These are phyloP conservation scores for Tenthredo livida DNA, from an alignment of 2,888 invertebrate species.

Conservation along the genomic window DNA sequence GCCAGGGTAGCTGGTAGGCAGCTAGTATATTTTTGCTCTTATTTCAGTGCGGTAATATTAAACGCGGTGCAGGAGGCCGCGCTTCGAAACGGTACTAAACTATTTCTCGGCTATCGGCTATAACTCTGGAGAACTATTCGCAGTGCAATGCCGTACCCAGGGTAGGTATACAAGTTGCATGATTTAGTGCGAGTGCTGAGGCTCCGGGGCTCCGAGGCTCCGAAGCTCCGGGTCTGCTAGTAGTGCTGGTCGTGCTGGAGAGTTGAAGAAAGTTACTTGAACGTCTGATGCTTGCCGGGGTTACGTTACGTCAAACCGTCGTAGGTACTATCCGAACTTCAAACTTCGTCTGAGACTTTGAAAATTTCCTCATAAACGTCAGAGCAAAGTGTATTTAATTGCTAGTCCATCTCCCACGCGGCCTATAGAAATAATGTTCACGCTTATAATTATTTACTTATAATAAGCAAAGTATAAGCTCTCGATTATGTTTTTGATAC, in stretches of 20 bases:
- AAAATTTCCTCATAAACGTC: slow-evolving; percentile 52
- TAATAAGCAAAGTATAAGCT: neutral
- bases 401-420: too few relatives aligned
- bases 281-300: slow-evolving; percentile 63
- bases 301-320: slow-evolving; percentile 67
- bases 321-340: slow-evolving; percentile 63
- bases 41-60: neutral
- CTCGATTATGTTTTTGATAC: slow-evolving; percentile 31
- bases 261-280: slow-evolving; percentile 36
- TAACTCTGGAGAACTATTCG: slow-evolving; percentile 66
- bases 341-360: slow-evolving; percentile 64
- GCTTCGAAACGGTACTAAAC: slow-evolving; percentile 39
- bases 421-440: neutral
- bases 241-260: neutral
- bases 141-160: slow-evolving; percentile 59
- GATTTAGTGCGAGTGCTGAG: slow-evolving; percentile 63
- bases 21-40: neutral
- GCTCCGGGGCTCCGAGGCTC: slow-evolving; percentile 31
- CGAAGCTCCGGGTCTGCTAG: neutral
- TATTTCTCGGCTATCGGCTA: slow-evolving; percentile 46
- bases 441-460: neutral
- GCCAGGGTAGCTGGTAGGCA: neutral
- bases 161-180: slow-evolving; percentile 65
- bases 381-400: neutral
- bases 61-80: slow-evolving; percentile 4